A percentile compares a stretch with the other conserved stretches of the same genome.
Conservation (phyloP, 2,113 vertebrate genomes). For the Malurus cyaneus region DNA sequence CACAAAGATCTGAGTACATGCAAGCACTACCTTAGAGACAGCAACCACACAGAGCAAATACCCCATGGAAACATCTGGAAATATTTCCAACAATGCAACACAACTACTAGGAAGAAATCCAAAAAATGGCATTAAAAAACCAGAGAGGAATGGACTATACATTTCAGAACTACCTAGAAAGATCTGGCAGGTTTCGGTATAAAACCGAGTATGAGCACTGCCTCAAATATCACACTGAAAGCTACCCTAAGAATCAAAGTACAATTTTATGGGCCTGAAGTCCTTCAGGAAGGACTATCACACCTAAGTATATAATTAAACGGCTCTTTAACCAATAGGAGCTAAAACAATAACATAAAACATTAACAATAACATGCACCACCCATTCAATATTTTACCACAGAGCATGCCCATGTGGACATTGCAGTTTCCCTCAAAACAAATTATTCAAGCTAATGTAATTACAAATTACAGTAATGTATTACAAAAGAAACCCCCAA, state of each 20-base stretch:
- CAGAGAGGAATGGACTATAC: fast-evolving
- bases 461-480: not conserved
- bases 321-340: not conserved
- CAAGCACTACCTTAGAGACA: not conserved
- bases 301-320: not conserved
- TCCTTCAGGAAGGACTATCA: not conserved
- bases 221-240: not conserved
- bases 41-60: not conserved
- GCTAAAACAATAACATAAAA: not conserved
- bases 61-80: not conserved
- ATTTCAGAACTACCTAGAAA: not conserved
- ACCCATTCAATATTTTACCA: not conserved
- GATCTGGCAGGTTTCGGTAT: not conserved
- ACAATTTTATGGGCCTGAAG: not conserved
- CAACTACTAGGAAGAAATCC: not conserved
- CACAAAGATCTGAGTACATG: not conserved
- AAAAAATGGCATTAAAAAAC: not conserved
- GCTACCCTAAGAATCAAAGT: not conserved
- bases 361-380: not conserved
- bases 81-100: not conserved
- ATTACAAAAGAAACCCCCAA: not conserved
- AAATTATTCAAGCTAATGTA: not conserved
- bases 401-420: not conserved
- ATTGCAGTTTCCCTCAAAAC: not conserved
- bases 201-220: not conserved